These are phyloP conservation scores for Delphinapterus leucas DNA, from an alignment of 2,113 vertebrate genomes.

Conservation along the genomic window DNA sequence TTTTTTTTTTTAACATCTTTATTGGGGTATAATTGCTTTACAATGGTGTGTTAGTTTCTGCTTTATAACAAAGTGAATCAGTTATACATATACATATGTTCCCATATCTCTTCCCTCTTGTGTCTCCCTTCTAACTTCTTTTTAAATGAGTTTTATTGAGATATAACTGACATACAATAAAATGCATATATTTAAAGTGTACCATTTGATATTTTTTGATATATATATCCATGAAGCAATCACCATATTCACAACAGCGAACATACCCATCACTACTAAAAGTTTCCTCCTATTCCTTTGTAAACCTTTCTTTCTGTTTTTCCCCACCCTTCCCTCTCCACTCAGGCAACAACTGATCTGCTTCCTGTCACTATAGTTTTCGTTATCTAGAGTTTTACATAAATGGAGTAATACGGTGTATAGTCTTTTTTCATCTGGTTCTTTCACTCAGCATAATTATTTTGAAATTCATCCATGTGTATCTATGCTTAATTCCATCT, in stretches of 20 bases:
- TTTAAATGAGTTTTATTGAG: background rate
- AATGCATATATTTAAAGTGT: background rate
- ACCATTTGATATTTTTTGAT: background rate
- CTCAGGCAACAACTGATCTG: background rate
- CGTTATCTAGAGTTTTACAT: background rate
- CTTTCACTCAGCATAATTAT: background rate
- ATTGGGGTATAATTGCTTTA: no score
- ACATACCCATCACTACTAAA: background rate
- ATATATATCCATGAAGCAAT: background rate
- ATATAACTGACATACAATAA: background rate
- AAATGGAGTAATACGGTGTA: background rate
- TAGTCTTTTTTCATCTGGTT: background rate
- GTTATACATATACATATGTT: no score
- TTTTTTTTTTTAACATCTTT: no score
- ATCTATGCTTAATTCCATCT: background rate
- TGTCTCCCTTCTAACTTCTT: background rate
- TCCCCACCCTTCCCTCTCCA: background rate
- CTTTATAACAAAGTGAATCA: no score
- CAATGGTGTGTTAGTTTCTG: no score
- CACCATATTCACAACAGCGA: background rate
- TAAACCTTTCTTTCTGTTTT: background rate
- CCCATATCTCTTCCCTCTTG: no score
- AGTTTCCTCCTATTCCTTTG: background rate
- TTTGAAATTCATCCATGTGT: background rate
- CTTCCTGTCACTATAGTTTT: background rate